Percentiles rank a stretch among this genome's conserved stretches.
Evolutionary conservation across 2,797 vertebrate genomes (phyloP).

Genomic region (Myotis daubentonii): DNA sequence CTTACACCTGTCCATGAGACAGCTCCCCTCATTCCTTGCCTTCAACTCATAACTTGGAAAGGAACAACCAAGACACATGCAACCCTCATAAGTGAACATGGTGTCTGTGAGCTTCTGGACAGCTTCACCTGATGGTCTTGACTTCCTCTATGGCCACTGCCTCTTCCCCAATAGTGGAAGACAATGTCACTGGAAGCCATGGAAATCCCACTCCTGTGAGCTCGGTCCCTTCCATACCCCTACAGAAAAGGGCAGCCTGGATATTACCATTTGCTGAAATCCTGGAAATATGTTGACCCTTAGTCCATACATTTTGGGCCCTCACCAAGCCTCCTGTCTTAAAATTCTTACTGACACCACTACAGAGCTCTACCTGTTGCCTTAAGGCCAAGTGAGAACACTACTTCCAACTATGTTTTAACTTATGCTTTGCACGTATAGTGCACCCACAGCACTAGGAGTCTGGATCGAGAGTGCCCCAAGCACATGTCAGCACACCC

Average conservation of each 20-base stretch:
- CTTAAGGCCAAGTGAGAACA: neutral
- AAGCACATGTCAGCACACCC: neutral
- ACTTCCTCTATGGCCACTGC: neutral
- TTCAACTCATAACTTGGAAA: neutral
- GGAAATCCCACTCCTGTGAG: neutral
- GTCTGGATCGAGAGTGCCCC: neutral
- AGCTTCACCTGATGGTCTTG: neutral
- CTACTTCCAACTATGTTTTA: neutral
- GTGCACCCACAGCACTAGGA: neutral
- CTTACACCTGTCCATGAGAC: neutral
- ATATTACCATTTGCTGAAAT: neutral
- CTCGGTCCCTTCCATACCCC: too few relatives aligned
- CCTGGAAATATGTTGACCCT: neutral
- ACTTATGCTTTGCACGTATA: neutral
- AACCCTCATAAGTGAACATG: neutral
- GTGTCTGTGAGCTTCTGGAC: neutral
- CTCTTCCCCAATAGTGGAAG: neutral
- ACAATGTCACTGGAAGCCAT: neutral
- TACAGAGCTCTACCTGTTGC: neutral
- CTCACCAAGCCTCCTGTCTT: neutral
- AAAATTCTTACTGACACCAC: neutral
- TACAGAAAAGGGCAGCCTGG: neutral
- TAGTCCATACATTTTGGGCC: neutral
- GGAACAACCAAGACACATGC: neutral
- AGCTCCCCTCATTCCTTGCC: neutral